phyloP scores from a whole-genome alignment of 2,797 vertebrate genomes.

The Sphaeramia orbicularis region DNA sequence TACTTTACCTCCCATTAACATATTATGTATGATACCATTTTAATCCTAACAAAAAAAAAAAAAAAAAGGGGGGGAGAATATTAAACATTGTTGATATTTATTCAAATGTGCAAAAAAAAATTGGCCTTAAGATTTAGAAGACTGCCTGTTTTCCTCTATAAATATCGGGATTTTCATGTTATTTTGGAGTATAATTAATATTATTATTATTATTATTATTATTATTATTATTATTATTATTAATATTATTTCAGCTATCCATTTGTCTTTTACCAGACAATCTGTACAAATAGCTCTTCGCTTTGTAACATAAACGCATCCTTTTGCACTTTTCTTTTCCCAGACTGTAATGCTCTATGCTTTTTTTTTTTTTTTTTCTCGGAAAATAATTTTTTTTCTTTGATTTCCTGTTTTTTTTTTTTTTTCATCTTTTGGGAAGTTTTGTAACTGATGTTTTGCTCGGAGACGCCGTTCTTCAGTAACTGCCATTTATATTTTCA shows the following conservation, averaged over 20 bases:
- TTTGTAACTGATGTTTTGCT: conserved; percentile 22
- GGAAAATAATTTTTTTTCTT: neutral
- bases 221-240: conserved; percentile 40
- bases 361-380: neutral
- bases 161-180: conserved; percentile 1
- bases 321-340: conserved; percentile 57
- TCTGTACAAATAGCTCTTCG: conserved; percentile 26
- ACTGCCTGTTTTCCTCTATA: conserved; percentile 4
- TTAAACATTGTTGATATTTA: conserved; percentile 58
- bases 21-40: conserved; percentile 7
- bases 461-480: conserved; percentile 12
- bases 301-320: conserved; percentile 17
- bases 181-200: conserved; percentile 20
- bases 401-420: conserved; percentile 15
- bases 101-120: conserved; percentile 39
- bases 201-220: conserved; percentile 48
- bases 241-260: conserved; percentile 27
- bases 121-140: conserved; percentile 16
- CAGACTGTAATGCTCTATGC: conserved; percentile 4
- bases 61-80: neutral
- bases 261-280: conserved; percentile 5
- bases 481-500: conserved; percentile 23
- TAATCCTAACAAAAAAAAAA: conserved; percentile 1
- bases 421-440: conserved; percentile 15
- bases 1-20: conserved; percentile 8